Evolutionary conservation across 2,888 invertebrate species (phyloP).

Genomic region (Pogonocherus hispidulus): DNA sequence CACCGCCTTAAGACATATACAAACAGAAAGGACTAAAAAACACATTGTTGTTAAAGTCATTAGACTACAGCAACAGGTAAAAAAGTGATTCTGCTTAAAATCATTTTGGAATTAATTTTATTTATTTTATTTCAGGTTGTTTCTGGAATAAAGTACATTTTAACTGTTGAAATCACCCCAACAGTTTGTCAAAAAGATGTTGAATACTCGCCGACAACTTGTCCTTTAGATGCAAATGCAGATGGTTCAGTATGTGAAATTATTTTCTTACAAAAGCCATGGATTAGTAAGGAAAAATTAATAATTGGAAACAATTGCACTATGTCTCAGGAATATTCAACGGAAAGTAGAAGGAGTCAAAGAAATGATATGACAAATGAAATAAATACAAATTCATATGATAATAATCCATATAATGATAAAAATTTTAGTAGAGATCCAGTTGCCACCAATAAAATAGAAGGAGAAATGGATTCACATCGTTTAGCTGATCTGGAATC

Average conservation of each 20-base stretch:
- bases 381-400: constrained; percentile 3
- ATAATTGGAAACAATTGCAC: constrained; percentile 79
- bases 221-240: constrained; percentile 61
- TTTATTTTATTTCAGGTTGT: constrained; percentile 74
- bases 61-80: constrained; percentile 73
- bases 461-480: constrained; percentile 57
- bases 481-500: constrained; percentile 62
- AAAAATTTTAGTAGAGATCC: too few relatives aligned
- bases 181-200: constrained; percentile 60
- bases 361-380: neutral
- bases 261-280: constrained; percentile 76
- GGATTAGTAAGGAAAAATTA: constrained; percentile 75
- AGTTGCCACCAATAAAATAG: neutral
- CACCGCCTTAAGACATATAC: constrained; percentile 70
- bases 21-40: constrained; percentile 61
- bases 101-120: too few relatives aligned
- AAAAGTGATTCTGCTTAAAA: constrained; percentile 45
- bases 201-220: constrained; percentile 54
- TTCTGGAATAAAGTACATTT: constrained; percentile 73
- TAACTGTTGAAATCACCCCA: constrained; percentile 71
- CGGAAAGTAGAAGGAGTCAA: constrained; percentile 32
- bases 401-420: too few relatives aligned
- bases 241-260: constrained; percentile 71
- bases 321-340: constrained; percentile 67
- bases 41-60: constrained; percentile 69